Evolutionary conservation across 2,797 vertebrate genomes (phyloP).

Genomic region (Picus viridis): DNA sequence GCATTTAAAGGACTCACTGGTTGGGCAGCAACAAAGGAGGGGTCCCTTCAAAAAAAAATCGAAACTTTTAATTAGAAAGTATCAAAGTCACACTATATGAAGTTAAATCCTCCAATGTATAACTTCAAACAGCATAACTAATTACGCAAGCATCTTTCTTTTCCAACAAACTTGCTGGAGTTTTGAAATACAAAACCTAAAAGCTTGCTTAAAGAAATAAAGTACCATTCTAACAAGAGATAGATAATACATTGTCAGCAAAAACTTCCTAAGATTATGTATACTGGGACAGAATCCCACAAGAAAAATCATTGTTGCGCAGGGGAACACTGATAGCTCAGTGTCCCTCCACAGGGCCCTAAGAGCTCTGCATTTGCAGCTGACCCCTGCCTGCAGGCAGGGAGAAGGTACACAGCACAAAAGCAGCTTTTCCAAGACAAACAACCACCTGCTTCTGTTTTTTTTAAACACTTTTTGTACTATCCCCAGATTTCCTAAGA

Average conservation of each 20-base stretch:
- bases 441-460: not conserved
- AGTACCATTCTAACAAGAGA: not conserved
- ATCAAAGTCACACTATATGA: not conserved
- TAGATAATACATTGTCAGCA: not conserved
- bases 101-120: not conserved
- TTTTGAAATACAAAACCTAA: not conserved
- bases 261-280: not conserved
- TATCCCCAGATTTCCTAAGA: not conserved
- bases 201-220: not conserved
- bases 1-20: slow-evolving; percentile 3
- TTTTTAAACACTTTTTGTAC: not conserved
- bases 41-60: not conserved
- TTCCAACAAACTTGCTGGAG: not conserved
- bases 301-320: not conserved
- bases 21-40: not conserved
- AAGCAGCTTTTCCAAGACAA: not conserved
- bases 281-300: not conserved
- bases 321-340: not conserved
- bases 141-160: not conserved
- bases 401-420: not conserved
- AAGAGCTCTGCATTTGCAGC: not conserved
- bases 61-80: slow-evolving; percentile 16
- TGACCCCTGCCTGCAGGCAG: not conserved
- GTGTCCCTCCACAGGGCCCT: not conserved
- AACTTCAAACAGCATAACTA: not conserved